phyloP scores from a whole-genome alignment of 2,113 vertebrate species.

The Anseranas semipalmata region DNA sequence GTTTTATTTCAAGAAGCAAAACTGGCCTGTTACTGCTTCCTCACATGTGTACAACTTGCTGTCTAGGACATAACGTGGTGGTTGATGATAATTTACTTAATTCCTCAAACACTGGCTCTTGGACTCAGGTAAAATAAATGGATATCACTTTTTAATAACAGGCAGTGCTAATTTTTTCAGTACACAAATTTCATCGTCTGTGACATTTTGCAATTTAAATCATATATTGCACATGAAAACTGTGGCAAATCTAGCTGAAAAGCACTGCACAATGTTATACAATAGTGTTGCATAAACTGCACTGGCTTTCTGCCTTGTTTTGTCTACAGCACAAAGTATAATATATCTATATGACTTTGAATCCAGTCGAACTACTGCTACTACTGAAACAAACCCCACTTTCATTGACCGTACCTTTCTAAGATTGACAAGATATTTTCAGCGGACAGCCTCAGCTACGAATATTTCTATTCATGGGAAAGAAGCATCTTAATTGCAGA shows the following conservation, averaged over 20 bases:
- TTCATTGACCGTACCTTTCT: not conserved
- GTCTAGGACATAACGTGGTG: not conserved
- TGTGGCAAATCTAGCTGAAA: not conserved
- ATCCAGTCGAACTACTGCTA: not conserved
- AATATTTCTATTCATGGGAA: not conserved
- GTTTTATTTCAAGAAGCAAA: too few species aligned
- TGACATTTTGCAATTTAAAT: not conserved
- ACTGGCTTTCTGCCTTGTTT: not conserved
- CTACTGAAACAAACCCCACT: not conserved
- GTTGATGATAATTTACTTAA: not conserved
- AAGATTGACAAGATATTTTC: not conserved
- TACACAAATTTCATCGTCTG: not conserved
- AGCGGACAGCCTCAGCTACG: not conserved
- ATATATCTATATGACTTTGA: not conserved
- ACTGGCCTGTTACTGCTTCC: not conserved
- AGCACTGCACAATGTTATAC: not conserved
- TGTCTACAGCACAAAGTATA: not conserved
- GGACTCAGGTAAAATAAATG: not conserved
- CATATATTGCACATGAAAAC: not conserved
- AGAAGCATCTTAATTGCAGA: not conserved
- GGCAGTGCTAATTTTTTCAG: not conserved
- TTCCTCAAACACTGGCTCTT: not conserved
- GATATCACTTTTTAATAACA: not conserved
- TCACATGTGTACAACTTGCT: not conserved
- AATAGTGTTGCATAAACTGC: not conserved